Conservation (phyloP, 2,797 vertebrate species). For the Argyrosomus regius region DNA sequence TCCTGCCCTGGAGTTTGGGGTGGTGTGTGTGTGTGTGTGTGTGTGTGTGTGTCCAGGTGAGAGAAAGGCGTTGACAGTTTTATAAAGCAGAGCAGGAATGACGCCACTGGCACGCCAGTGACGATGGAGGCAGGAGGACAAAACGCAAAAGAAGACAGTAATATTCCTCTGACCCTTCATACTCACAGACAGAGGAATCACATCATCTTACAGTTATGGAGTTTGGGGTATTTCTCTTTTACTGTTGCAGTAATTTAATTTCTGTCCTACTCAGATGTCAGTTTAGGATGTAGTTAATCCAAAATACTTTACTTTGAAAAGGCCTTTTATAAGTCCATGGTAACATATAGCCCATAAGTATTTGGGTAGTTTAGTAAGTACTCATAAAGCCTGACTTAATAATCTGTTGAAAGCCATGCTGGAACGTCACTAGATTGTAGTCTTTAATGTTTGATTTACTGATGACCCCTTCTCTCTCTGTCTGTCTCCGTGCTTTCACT, state of each 20-base stretch:
- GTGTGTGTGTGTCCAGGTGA: slow-evolving; percentile 83
- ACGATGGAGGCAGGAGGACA: slow-evolving; percentile 68
- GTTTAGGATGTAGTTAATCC: not conserved
- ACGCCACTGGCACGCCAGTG: slow-evolving; percentile 78
- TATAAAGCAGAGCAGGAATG: slow-evolving; percentile 82
- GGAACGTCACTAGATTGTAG: not conserved
- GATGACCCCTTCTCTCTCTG: slow-evolving; percentile 14
- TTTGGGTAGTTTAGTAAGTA: not conserved
- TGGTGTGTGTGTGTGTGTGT: not conserved
- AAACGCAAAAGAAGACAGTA: slow-evolving; percentile 3
- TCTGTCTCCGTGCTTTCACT: slow-evolving; percentile 52
- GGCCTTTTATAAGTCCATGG: not conserved
- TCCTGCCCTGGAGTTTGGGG: slow-evolving; percentile 48
- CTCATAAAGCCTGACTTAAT: not conserved
- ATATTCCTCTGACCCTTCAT: slow-evolving; percentile 1
- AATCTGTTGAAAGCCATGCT: not conserved
- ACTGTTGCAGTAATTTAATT: no score
- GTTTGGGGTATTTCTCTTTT: not conserved
- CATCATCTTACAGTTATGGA: not conserved
- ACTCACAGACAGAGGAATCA: not conserved
- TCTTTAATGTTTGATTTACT: slow-evolving; percentile 24
- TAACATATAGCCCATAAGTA: not conserved
- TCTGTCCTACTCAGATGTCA: not conserved
- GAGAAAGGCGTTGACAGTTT: slow-evolving; percentile 82
- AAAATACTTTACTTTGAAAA: slow-evolving; percentile 9